phyloP scores from a whole-genome alignment of 2,888 invertebrate genomes.

The Eubasilissa splendida region DNA sequence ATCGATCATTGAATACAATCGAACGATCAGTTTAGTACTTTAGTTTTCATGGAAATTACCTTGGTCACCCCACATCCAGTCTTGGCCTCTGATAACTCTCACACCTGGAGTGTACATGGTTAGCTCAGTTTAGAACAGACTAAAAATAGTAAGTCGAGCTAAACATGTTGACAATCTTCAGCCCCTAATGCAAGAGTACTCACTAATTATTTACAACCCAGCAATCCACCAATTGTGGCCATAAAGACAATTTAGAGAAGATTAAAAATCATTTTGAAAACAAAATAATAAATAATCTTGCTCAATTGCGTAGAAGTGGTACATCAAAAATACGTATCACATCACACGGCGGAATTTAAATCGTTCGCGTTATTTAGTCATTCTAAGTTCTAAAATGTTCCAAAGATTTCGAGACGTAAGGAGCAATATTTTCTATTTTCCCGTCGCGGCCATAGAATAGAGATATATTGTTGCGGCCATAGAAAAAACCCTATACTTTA shows the following conservation, averaged over 20 bases:
- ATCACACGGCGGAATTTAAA: too few relatives aligned
- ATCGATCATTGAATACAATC: background rate
- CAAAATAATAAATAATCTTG: too few relatives aligned
- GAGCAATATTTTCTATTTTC: too few relatives aligned
- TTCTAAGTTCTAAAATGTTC: too few relatives aligned
- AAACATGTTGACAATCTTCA: conserved; percentile 36
- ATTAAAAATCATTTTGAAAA: background rate
- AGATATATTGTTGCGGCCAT: too few relatives aligned
- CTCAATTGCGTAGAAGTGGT: too few relatives aligned
- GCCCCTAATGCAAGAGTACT: conserved; percentile 22
- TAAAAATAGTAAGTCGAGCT: background rate
- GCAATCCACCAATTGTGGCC: background rate
- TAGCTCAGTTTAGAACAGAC: background rate
- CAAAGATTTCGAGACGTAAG: too few relatives aligned
- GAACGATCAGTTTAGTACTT: too few relatives aligned
- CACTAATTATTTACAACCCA: background rate
- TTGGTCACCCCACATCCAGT: conserved; percentile 89
- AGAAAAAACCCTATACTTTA: too few relatives aligned
- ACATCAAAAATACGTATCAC: too few relatives aligned
- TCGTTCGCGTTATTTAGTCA: too few relatives aligned
- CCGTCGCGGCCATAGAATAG: too few relatives aligned
- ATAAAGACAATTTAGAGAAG: background rate
- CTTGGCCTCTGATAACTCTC: conserved; percentile 84
- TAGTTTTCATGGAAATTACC: conserved; percentile 63
- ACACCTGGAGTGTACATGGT: conserved; percentile 79